Evolutionary conservation across 2,113 vertebrate genomes (phyloP).

Genomic region (Penelope pileata): DNA sequence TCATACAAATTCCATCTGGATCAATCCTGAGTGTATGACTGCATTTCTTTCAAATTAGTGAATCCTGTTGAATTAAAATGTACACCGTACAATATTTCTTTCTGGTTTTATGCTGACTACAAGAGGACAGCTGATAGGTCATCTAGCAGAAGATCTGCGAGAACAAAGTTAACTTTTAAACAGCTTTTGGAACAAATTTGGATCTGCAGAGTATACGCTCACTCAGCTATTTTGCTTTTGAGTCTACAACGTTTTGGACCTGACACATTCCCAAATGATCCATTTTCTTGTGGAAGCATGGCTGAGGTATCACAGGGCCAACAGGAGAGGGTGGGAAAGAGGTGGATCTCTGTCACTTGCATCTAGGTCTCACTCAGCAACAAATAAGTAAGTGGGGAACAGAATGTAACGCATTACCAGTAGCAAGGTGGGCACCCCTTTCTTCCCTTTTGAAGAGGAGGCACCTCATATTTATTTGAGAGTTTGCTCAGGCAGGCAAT

Average conservation of each 20-base stretch:
- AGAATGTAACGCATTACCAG: background rate
- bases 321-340: background rate
- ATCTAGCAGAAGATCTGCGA: conserved; percentile 1
- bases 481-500: background rate
- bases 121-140: background rate
- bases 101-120: background rate
- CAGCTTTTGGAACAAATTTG: background rate
- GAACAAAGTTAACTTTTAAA: background rate
- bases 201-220: background rate
- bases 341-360: background rate
- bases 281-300: background rate
- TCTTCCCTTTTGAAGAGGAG: background rate
- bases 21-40: background rate
- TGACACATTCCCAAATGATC: background rate
- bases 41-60: background rate
- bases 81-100: background rate
- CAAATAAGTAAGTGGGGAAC: background rate
- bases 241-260: background rate
- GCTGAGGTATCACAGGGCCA: background rate
- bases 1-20: background rate
- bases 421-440: background rate
- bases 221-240: background rate
- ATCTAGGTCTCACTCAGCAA: background rate
- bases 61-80: background rate
- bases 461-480: background rate